Percentiles rank a stretch among this genome's conserved stretches.
Evolutionary conservation across 2,888 invertebrate species (phyloP).

Genomic region (Leptinotarsa juncta): DNA sequence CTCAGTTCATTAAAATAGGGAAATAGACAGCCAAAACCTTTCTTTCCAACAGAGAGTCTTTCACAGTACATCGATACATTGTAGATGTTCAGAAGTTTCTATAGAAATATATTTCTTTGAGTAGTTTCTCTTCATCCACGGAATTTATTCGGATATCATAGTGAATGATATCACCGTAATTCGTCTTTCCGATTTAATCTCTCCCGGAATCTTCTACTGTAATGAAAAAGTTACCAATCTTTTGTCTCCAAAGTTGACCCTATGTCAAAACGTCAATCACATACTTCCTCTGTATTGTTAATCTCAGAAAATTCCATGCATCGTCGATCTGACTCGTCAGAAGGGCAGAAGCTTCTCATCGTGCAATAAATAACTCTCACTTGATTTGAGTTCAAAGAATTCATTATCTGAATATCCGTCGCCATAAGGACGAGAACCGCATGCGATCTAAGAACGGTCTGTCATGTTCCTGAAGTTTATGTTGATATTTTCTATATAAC

Average conservation of each 20-base stretch:
- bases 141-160: not conserved
- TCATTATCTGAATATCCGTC: not conserved
- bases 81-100: no score
- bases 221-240: conserved; percentile 22
- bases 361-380: not conserved
- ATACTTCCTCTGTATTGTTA: conserved; percentile 30
- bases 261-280: conserved; percentile 36
- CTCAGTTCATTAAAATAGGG: no score
- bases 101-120: not conserved
- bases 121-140: not conserved
- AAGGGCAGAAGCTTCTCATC: not conserved
- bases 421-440: not conserved
- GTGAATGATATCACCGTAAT: not conserved
- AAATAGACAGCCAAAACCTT: no score
- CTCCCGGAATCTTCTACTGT: conserved; percentile 1
- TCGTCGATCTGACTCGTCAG: conserved; percentile 21
- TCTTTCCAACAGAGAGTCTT: no score
- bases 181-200: conserved; percentile 4
- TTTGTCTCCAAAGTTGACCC: conserved; percentile 26
- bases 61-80: no score
- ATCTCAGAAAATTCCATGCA: conserved; percentile 31
- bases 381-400: not conserved
- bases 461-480: not conserved
- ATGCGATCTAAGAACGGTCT: not conserved
- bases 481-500: conserved; percentile 3